Evolutionary conservation across 2,888 invertebrate species (phyloP).

Genomic region (Temnothorax ravouxi): DNA sequence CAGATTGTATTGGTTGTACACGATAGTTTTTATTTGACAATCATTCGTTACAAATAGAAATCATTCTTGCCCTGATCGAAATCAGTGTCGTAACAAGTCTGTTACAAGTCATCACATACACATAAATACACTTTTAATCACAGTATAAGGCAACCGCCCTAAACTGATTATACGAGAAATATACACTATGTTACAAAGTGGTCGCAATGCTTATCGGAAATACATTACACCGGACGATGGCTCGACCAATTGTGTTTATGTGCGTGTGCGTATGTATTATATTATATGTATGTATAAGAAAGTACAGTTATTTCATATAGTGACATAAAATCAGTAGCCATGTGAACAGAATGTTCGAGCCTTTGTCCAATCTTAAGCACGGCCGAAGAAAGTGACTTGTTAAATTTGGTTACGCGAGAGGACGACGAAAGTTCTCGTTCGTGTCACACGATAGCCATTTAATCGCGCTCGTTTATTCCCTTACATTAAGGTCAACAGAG

Average conservation of each 20-base stretch:
- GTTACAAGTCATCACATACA: constrained; percentile 53
- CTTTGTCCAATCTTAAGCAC: background rate
- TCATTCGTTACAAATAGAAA: constrained; percentile 71
- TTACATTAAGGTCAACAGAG: constrained; percentile 80
- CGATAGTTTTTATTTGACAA: constrained; percentile 75
- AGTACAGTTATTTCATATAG: constrained; percentile 36
- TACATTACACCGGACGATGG: constrained; percentile 24
- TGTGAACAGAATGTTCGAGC: constrained; percentile 18
- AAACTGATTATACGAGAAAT: constrained; percentile 58
- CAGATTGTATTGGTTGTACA: constrained; percentile 11
- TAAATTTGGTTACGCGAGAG: constrained; percentile 39
- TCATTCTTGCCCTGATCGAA: constrained; percentile 52
- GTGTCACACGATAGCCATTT: constrained; percentile 57
- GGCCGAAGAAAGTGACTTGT: constrained; percentile 36
- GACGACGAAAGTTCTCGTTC: constrained; percentile 44
- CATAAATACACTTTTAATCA: constrained; percentile 58
- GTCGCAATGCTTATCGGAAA: constrained; percentile 19
- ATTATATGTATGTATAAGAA: constrained; percentile 24
- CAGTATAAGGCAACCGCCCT: constrained; percentile 56
- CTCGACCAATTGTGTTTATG: constrained; percentile 24
- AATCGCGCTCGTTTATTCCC: constrained; percentile 67
- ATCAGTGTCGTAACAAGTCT: no score
- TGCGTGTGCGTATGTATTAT: background rate
- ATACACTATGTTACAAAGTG: constrained; percentile 56
- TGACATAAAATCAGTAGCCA: constrained; percentile 34